Evolutionary conservation across 1,140 invertebrate species (phyloP), one percentile per base, ranked within the genome.

Genomic region (Hylyphantes graminicola): DNA sequence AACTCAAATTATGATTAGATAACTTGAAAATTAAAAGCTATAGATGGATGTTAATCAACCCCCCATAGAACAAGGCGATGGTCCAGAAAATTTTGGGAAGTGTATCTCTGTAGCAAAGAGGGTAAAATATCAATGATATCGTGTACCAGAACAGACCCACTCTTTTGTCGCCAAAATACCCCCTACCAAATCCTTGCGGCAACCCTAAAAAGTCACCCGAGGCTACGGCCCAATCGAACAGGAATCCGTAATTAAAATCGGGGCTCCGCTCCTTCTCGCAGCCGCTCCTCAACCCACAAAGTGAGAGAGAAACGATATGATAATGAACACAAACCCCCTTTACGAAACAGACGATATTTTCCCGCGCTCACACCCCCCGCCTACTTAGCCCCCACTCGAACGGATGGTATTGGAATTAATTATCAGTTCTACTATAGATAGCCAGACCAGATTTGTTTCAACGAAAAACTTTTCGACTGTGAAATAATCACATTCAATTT

Each of bases 181-280:
- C 15, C 57, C 21, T 15, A 15, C 19, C 35, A 35, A 35, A 19
- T 63, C 59, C 17, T 74, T 73, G 59, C 51, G n/a, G 64, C 80
- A 82, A 82, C 80, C 80, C 80, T 61, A 82, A 82, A 82, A 82
- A 82, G 80, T 54, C 80, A 82, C 80, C 80, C 80, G 70, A 54
- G 80, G 80, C 80, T 82, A 82, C 80, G 70, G 35, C 74, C 80
- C 80, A 82, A 82, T 82, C 80, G 80, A 82, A 82, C 80, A 82
- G 80, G 80, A 82, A 82, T 82, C 80, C 80, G 80, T 82, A 82
- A 82, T 82, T 82, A 82, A 82, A 82, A 82, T 57, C 55, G 80
- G 35, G 54, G 50, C 75, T 67, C 57, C n/a, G 59, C 59, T 72
- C 21, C 68, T 35, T 13, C 78, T 19, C 50, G n/a, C 78, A 72